Evolutionary conservation across 2,113 vertebrate genomes (phyloP).

Genomic region (Pollachius pollachius): DNA sequence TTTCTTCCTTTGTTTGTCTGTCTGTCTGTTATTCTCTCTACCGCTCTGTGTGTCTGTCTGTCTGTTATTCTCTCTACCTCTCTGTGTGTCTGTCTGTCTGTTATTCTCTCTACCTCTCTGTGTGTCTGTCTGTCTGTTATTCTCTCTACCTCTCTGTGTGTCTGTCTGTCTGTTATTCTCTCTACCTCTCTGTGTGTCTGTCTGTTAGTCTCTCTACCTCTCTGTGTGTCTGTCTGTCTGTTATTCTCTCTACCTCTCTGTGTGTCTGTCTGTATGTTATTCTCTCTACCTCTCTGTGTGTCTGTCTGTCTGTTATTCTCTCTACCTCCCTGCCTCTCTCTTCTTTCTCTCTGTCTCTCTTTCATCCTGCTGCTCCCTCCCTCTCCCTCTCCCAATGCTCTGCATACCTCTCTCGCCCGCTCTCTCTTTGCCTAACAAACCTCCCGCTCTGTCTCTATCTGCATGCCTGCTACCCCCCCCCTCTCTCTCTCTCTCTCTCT

Average conservation of each 20-base stretch:
- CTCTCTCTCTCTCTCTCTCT: slow-evolving; percentile 11
- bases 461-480: background rate
- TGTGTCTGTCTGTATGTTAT: slow-evolving; percentile 22
- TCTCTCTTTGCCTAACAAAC: slow-evolving; percentile 15
- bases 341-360: slow-evolving; percentile 4
- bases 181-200: too few relatives aligned
- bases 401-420: slow-evolving; percentile 5
- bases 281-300: background rate
- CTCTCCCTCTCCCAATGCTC: slow-evolving; percentile 27
- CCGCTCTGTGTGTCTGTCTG: too few relatives aligned
- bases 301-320: background rate
- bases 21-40: too few relatives aligned
- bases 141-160: too few relatives aligned
- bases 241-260: slow-evolving; percentile 33
- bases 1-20: too few relatives aligned
- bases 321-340: background rate
- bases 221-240: too few relatives aligned
- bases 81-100: too few relatives aligned
- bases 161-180: too few relatives aligned
- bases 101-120: too few relatives aligned
- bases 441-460: background rate
- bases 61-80: too few relatives aligned
- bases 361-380: slow-evolving; percentile 12
- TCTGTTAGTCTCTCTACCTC: too few relatives aligned
- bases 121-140: too few relatives aligned